Evolutionary conservation across 2,888 invertebrate genomes (phyloP), one percentile per base, ranked within the genome.

Genomic region (Melitaea athalia): DNA sequence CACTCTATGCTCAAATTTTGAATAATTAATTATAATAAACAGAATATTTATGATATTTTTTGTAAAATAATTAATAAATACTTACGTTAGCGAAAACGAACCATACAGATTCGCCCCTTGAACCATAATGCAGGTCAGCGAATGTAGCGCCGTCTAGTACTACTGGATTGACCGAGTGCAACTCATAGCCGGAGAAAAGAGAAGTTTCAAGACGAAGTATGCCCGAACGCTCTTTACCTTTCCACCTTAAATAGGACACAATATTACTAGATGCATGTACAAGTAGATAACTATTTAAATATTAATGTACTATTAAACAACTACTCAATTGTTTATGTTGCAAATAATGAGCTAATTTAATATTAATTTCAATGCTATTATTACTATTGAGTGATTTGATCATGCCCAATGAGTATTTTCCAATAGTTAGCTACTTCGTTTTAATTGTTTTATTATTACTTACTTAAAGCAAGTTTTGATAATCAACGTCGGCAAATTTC

Each of bases 21-120:
- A 7, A 38, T 33, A 38, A 38, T 8, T 2, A 38, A 38, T 38
- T 5, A 0, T 38, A 38, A 38, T 38, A 38, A 3, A 38, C 38
- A 8, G 24, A 24, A 24, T 24, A 2, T 24, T 2, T 24, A 24
- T 24, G 3, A 24, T 24, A 38, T 38, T 38, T 38, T 38, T 38
- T 38, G 1, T 38, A 3, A 38, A 38, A 7, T 38, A 38, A 7
- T 38, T 5, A 5, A 38, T 17, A 3, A 17, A 61, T 64, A 91
- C 93, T 93, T 82, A 95, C 94, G 79, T 95, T 95, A 24, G 94
- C 94, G 81, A 95, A 94, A 57, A 94, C 93, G 81, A 95, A 95
- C 95, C 95, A 95, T 11, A 94, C 89, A 11, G 94, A 93, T 78
- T 95, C 94, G 12, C 93, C 93, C 69, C 94, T 88, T 6, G 94